Evolutionary conservation across 1,140 invertebrate species (phyloP).

Genomic region (Callitettix versicolor): DNA sequence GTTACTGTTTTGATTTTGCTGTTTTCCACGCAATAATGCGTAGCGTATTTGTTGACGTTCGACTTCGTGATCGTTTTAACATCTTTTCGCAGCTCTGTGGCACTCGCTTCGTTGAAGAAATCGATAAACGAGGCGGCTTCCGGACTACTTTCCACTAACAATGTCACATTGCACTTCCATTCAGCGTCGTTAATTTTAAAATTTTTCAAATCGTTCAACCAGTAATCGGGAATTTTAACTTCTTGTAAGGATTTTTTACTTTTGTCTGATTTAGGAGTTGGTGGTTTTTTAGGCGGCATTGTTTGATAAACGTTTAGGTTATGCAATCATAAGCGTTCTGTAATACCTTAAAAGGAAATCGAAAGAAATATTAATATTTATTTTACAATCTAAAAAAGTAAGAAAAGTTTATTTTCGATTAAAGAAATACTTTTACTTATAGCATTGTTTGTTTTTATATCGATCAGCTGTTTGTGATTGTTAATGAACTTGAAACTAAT

Average conservation of each 20-base stretch:
- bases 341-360: no score
- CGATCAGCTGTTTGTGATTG: no score
- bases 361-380: no score
- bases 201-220: slow-evolving; percentile 18
- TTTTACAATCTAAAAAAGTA: no score
- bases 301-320: no score
- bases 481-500: no score
- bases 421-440: no score
- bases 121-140: slow-evolving; percentile 22
- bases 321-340: no score
- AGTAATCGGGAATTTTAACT: neutral
- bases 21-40: neutral
- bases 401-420: no score
- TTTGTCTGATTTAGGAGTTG: neutral
- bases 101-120: slow-evolving; percentile 29
- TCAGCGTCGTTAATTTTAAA: slow-evolving; percentile 29
- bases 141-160: slow-evolving; percentile 28
- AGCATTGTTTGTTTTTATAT: no score
- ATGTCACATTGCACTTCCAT: slow-evolving; percentile 30
- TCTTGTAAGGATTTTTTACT: neutral
- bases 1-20: neutral
- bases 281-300: no score
- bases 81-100: slow-evolving; percentile 35
- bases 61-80: slow-evolving; percentile 38
- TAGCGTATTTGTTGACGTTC: slow-evolving; percentile 29